These are phyloP conservation scores for Telmatherina bonti DNA, from an alignment of 2,797 vertebrate species.

Conservation along the genomic window DNA sequence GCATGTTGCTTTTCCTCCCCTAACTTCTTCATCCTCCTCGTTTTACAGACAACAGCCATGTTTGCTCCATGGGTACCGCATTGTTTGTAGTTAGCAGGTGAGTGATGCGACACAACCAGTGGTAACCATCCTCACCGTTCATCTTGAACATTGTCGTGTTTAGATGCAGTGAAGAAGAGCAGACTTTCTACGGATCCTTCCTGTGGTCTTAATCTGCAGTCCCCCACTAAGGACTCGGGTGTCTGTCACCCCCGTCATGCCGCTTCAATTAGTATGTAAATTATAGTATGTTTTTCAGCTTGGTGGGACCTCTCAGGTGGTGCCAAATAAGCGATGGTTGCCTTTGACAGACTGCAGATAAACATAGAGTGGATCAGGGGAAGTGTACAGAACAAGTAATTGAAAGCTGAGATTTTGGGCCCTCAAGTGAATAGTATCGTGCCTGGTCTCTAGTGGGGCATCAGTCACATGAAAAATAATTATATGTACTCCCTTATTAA, in stretches of 20 bases:
- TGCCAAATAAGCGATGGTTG: conserved; percentile 43
- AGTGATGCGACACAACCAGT: conserved; percentile 14
- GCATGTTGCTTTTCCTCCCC: not conserved
- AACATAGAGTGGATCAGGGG: conserved; percentile 30
- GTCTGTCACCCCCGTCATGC: conserved; percentile 59
- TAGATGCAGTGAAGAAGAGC: conserved; percentile 16
- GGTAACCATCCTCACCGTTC: not conserved
- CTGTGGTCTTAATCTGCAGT: conserved; percentile 61
- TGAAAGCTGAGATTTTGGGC: conserved; percentile 47
- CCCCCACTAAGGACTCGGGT: conserved; percentile 49
- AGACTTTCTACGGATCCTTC: conserved; percentile 38
- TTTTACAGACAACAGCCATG: not conserved
- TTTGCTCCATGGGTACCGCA: not conserved
- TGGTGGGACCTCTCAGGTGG: conserved; percentile 64
- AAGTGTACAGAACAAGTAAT: conserved; percentile 54
- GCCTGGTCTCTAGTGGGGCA: conserved; percentile 29
- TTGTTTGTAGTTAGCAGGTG: not conserved
- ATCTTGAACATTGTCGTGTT: conserved; percentile 16
- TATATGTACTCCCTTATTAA: conserved; percentile 48
- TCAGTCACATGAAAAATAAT: conserved; percentile 57
- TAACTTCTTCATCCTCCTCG: not conserved
- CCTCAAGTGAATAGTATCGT: conserved; percentile 25
- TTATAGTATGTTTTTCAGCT: conserved; percentile 55
- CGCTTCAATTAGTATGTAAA: conserved; percentile 76
- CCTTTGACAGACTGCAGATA: conserved; percentile 41